Conservation (phyloP, 2,797 vertebrate genomes). For the Acrossocheilus wenchowensis region DNA sequence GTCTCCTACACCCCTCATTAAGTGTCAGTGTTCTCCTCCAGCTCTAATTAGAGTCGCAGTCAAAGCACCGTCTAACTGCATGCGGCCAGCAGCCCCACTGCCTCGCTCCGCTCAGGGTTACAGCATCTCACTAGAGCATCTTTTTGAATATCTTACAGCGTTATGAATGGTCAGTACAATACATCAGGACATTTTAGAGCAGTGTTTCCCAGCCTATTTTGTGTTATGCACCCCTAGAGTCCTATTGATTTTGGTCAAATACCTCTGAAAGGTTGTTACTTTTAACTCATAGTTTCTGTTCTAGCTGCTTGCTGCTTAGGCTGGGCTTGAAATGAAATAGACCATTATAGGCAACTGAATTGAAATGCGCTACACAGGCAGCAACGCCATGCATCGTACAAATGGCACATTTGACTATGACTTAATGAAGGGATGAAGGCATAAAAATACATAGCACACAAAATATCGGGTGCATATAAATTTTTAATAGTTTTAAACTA, state of each 20-base stretch:
- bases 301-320: not conserved
- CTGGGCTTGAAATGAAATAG: not conserved
- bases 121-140: not conserved
- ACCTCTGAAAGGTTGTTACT: not conserved
- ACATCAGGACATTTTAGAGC: not conserved
- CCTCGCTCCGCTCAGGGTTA: slow-evolving; percentile 8
- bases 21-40: slow-evolving; percentile 47
- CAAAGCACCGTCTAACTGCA: slow-evolving; percentile 41
- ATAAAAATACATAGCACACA: not conserved
- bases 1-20: slow-evolving; percentile 54
- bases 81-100: slow-evolving; percentile 31
- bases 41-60: slow-evolving; percentile 52
- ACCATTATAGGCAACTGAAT: not conserved
- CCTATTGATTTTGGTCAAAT: not conserved
- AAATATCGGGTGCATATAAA: not conserved
- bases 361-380: not conserved
- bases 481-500: not conserved
- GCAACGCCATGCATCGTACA: not conserved
- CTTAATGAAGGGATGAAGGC: not conserved
- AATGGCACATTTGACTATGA: too few relatives aligned
- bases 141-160: slow-evolving; percentile 11
- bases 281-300: not conserved
- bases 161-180: not conserved
- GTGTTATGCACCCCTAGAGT: not conserved
- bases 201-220: not conserved